Conservation (phyloP, 2,113 vertebrate species). For the Sphaerodactylus townsendi region DNA sequence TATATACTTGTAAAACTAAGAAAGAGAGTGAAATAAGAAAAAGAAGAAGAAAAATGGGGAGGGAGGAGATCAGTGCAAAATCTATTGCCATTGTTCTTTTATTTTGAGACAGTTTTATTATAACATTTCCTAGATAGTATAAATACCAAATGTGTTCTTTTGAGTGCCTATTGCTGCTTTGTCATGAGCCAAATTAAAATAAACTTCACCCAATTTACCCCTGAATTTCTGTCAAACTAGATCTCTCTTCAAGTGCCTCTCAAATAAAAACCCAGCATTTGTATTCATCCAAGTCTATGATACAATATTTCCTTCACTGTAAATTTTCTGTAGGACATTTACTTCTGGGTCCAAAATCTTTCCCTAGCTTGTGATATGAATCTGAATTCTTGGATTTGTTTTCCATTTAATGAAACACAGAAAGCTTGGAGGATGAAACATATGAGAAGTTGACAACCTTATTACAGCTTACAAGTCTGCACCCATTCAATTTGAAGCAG, state of each 20-base stretch:
- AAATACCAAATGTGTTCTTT: neutral
- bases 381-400: neutral
- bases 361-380: neutral
- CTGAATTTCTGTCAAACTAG: neutral
- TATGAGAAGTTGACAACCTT: neutral
- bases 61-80: neutral
- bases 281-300: neutral
- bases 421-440: neutral
- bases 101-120: neutral
- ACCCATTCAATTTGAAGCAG: neutral
- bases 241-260: neutral
- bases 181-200: neutral
- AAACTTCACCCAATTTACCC: neutral
- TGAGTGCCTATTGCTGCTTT: neutral
- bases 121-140: neutral
- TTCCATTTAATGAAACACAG: neutral
- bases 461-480: neutral
- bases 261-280: neutral
- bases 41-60: neutral
- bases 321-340: neutral
- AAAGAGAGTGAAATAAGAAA: neutral
- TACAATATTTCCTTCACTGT: neutral
- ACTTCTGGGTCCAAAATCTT: constrained; percentile 14
- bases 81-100: neutral
- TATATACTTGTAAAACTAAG: neutral